phyloP scores from a whole-genome alignment of 1,140 invertebrate genomes.

The Eurosta solidaginis region DNA sequence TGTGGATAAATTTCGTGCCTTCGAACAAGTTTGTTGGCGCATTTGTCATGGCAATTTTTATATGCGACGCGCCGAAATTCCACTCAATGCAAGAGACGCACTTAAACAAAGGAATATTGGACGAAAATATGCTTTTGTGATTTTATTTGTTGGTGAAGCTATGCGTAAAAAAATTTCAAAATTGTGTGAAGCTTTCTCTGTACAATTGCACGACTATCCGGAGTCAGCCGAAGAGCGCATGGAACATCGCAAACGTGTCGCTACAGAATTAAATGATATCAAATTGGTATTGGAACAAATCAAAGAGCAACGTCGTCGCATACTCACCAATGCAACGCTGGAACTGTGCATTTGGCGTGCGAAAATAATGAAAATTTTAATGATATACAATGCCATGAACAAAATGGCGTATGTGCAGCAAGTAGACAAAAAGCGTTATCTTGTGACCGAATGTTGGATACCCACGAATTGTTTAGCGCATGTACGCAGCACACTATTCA shows the following conservation, averaged over 20 bases:
- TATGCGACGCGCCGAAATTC: slow-evolving; percentile 37
- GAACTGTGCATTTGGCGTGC: slow-evolving; percentile 89
- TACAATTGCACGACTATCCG: slow-evolving; percentile 47
- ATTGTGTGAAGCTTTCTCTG: slow-evolving; percentile 42
- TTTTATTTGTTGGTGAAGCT: slow-evolving; percentile 40
- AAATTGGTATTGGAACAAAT: slow-evolving; percentile 40
- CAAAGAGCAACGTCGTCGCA: slow-evolving; percentile 79
- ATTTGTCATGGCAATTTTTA: slow-evolving; percentile 45
- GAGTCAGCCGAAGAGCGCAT: slow-evolving; percentile 26
- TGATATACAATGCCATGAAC: slow-evolving; percentile 88
- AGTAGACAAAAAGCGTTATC: slow-evolving; percentile 84
- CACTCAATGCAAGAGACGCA: not conserved
- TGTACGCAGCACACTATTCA: slow-evolving; percentile 81
- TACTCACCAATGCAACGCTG: slow-evolving; percentile 81
- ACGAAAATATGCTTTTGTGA: slow-evolving; percentile 41
- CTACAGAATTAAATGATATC: slow-evolving; percentile 37
- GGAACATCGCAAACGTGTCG: slow-evolving; percentile 15
- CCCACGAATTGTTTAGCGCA: slow-evolving; percentile 78
- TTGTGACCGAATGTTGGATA: slow-evolving; percentile 96
- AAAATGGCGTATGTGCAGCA: slow-evolving; percentile 85
- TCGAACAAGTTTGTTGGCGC: slow-evolving; percentile 46
- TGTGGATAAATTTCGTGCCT: slow-evolving; percentile 71
- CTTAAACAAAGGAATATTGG: not conserved
- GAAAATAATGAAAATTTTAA: slow-evolving; percentile 88
- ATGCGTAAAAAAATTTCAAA: slow-evolving; percentile 43